Percentiles rank a stretch among this genome's conserved stretches.
These are phyloP conservation scores for Agrilus biguttatus DNA, from an alignment of 2,888 invertebrate species.

Conservation along the genomic window DNA sequence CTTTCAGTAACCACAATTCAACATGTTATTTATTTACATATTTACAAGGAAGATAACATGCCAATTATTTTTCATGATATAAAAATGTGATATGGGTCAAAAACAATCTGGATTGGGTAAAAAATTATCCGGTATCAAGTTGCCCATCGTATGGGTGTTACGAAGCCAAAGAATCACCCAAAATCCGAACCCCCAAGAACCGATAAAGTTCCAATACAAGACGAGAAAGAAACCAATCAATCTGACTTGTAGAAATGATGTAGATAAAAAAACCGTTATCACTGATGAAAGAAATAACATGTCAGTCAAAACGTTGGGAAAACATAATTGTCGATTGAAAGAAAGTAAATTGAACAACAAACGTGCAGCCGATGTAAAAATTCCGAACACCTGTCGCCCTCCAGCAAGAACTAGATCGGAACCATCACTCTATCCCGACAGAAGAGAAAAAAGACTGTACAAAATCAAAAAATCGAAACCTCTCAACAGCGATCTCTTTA, in stretches of 20 bases:
- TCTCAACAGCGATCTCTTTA: conserved; percentile 18
- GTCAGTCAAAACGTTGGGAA: too few relatives aligned
- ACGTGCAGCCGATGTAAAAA: conserved; percentile 8
- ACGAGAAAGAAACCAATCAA: conserved; percentile 18
- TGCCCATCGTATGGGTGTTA: conserved; percentile 63
- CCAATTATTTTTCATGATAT: too few relatives aligned
- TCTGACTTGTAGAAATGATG: conserved; percentile 3
- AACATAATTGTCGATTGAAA: conserved; percentile 8
- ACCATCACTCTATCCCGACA: conserved; percentile 36
- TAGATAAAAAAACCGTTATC: not conserved
- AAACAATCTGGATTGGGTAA: conserved; percentile 33
- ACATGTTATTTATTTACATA: too few relatives aligned
- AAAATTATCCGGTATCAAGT: conserved; percentile 39
- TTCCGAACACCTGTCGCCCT: conserved; percentile 1
- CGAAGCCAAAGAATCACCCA: conserved; percentile 39
- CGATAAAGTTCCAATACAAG: conserved; percentile 31
- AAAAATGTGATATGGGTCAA: conserved; percentile 32
- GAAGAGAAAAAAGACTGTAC: conserved; percentile 25
- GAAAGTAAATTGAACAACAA: conserved; percentile 8
- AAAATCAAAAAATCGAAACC: conserved; percentile 22
- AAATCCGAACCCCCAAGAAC: conserved; percentile 27
- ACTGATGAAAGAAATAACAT: not conserved
- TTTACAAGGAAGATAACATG: too few relatives aligned
- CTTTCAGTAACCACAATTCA: too few relatives aligned
- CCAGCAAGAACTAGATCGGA: conserved; percentile 35